phyloP scores from a whole-genome alignment of 2,113 vertebrate genomes.

The Crotalus horridus region DNA sequence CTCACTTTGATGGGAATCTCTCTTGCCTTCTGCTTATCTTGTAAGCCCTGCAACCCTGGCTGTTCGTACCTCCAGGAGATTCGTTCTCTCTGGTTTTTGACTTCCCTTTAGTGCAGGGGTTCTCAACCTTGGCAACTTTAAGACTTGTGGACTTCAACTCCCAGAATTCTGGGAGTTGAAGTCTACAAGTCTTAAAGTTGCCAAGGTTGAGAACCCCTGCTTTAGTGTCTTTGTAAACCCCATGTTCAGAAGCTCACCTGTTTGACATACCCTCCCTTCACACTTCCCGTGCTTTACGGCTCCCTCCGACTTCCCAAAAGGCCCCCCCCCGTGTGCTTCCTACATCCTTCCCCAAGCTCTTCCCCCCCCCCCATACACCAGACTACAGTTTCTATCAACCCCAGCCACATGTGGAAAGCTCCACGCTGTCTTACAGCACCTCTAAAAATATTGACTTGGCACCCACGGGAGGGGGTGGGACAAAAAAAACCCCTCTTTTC shows the following conservation, averaged over 20 bases:
- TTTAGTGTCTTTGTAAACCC: background rate
- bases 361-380: background rate
- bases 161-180: no score
- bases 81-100: background rate
- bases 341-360: background rate
- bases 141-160: no score
- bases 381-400: background rate
- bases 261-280: background rate
- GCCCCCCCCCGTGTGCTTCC: background rate
- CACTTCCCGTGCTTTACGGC: accelerated
- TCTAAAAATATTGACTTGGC: background rate
- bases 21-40: background rate
- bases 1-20: background rate
- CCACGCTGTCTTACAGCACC: background rate
- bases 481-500: background rate
- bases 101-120: background rate
- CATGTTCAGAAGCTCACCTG: background rate
- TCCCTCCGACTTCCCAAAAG: background rate
- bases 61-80: background rate
- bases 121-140: no score
- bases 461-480: background rate
- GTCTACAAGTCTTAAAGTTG: no score
- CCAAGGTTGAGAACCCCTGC: background rate
- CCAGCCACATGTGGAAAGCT: background rate
- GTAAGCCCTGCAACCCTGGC: background rate